These are phyloP conservation scores for Xerus inauris DNA, from an alignment of 2,113 vertebrate genomes.

Conservation along the genomic window DNA sequence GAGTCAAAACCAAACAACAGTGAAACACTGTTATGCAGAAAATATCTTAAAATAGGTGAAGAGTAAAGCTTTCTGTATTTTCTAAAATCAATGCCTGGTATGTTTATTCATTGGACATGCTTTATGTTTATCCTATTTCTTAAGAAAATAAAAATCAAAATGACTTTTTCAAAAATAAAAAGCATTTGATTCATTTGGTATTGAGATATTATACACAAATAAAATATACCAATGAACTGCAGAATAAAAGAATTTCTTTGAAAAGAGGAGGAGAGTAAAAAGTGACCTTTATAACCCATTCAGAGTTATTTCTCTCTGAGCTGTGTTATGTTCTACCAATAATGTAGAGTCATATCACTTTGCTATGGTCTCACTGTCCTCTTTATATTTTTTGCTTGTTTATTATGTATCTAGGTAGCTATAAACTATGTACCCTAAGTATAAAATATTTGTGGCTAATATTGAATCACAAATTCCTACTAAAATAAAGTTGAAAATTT, in stretches of 20 bases:
- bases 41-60: background rate
- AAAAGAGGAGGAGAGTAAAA: background rate
- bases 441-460: background rate
- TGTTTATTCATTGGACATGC: background rate
- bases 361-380: background rate
- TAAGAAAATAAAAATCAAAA: constrained; percentile 2
- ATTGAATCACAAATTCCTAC: background rate
- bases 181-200: background rate
- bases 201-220: background rate
- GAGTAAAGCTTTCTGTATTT: constrained; percentile 3
- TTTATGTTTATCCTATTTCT: background rate
- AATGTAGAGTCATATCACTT: background rate
- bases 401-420: background rate
- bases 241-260: background rate
- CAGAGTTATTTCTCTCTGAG: background rate
- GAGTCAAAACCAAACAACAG: background rate
- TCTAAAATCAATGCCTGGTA: background rate
- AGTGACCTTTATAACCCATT: background rate
- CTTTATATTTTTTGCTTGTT: background rate
- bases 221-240: background rate
- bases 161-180: constrained; percentile 24
- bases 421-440: background rate
- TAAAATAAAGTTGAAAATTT: constrained; percentile 37
- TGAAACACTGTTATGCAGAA: background rate
- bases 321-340: background rate